Conservation (phyloP, 2,888 invertebrate species). For the Tridacna gigas region DNA sequence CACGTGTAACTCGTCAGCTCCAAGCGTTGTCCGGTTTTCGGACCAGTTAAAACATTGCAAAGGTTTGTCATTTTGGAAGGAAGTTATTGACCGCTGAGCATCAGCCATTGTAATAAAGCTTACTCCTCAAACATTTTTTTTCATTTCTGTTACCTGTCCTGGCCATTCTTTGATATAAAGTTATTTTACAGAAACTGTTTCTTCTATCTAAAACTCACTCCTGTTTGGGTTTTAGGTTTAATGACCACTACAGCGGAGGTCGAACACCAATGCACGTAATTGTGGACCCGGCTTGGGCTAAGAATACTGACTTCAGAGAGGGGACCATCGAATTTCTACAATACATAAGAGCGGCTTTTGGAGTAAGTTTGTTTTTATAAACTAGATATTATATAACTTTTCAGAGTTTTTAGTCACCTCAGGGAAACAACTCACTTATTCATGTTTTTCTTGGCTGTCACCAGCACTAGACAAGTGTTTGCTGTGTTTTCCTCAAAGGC, state of each 20-base stretch:
- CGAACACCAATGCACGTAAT: conserved; percentile 69
- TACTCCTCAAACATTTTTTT: background rate
- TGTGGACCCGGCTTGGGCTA: conserved; percentile 70
- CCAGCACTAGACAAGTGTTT: too few relatives aligned
- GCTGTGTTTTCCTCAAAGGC: too few relatives aligned
- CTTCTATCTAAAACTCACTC: background rate
- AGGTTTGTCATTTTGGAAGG: background rate
- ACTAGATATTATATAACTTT: background rate
- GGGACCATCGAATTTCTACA: conserved; percentile 73
- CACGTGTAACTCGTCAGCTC: too few relatives aligned
- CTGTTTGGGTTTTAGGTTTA: conserved; percentile 58
- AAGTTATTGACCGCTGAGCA: background rate
- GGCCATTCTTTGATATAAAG: too few relatives aligned
- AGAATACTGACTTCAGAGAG: conserved; percentile 59
- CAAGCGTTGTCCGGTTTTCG: too few relatives aligned
- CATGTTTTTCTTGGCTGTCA: too few relatives aligned
- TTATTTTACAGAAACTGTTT: background rate
- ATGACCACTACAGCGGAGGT: conserved; percentile 70
- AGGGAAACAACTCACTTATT: too few relatives aligned
- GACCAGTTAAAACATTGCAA: background rate
- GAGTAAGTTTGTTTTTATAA: conserved; percentile 51
- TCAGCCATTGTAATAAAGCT: background rate
- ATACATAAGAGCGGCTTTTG: conserved; percentile 70
- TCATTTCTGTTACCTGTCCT: background rate
- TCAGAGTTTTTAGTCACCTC: too few relatives aligned